Base-by-base conservation (phyloP, 2,888 invertebrate genomes). In the Keiferia lycopersicella region DNA sequence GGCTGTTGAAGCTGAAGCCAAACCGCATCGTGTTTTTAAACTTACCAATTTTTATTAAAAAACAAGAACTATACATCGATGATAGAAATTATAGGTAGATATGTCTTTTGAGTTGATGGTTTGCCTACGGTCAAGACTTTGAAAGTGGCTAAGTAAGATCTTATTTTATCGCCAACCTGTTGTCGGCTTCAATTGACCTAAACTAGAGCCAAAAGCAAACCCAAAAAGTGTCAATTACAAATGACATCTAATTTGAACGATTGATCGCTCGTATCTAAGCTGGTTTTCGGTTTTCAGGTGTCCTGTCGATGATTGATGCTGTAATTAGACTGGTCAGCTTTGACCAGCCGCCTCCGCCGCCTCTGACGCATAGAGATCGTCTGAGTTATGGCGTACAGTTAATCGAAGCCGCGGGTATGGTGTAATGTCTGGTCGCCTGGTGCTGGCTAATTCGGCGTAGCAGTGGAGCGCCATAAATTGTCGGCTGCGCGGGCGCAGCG, bases 401-500 rank as follows among this genome's bases (percentile, higher is more conserved):
- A 71, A 72, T 69, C 62, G 69, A 69, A 64, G 64, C 57, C 61
- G 56, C 56, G 26, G 66, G 67, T 63, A 50, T 51, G 60, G 30
- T 58, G 62, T 45, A 56, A 56, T 56, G 56, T 38, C 62, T 50
- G 53, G 50, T 64, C 41, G 65, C 22, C 30, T 57, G 63, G 34
- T 41, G 63, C 57, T 56, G 67, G 75, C 79, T 81, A 80, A 83
- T 82, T 82, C 82, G 80, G 79, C 78, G 78, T 74, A 74, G 71
- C 75, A 67, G 71, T 66, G 66, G 71, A 70, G 73, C 69, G 73
- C 70, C 75, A 80, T 85, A 85, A 85, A 84, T 84, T 74, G 73
- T 73, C 45, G 39, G 48, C 30, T 30, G 61, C 64, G 73, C 71
- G 64, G 68, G 68, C 51, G 71, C 65, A 30, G n/a, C 30, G 26